phyloP scores from a whole-genome alignment of 2,797 vertebrate genomes.

The Brachymystax lenok region DNA sequence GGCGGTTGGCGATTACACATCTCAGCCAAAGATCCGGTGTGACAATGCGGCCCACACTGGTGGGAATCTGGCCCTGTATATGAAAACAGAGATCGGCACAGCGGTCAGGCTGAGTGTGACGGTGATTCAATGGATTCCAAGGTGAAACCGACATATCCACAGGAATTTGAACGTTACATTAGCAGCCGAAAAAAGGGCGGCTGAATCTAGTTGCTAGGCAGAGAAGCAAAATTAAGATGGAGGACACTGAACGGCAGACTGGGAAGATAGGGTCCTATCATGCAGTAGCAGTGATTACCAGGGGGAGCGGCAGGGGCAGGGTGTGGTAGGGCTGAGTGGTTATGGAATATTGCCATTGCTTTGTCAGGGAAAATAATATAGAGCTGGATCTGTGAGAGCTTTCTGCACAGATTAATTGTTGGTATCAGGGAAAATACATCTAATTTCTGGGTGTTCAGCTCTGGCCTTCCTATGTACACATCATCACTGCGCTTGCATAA shows the following conservation, averaged over 20 bases:
- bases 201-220: constrained; percentile 77
- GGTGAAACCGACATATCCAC: constrained; percentile 49
- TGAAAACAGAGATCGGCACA: constrained; percentile 45
- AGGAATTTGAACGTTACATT: constrained; percentile 36
- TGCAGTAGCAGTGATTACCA: constrained; percentile 53
- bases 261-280: constrained; percentile 68
- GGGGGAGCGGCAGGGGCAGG: constrained; percentile 50
- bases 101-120: constrained; percentile 12
- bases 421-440: constrained; percentile 22
- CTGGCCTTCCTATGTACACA: constrained; percentile 9
- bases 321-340: constrained; percentile 61
- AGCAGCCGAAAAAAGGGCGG: constrained; percentile 64
- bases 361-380: constrained; percentile 37
- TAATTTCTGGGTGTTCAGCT: constrained; percentile 19
- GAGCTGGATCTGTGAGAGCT: constrained; percentile 9
- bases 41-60: constrained; percentile 64
- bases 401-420: constrained; percentile 14
- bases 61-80: constrained; percentile 52
- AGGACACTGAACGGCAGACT: constrained; percentile 62
- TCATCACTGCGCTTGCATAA: constrained; percentile 21
- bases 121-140: constrained; percentile 33
- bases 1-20: constrained; percentile 70
- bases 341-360: constrained; percentile 51
- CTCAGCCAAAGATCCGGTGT: constrained; percentile 56
- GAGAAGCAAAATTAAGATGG: constrained; percentile 69